phyloP scores from a whole-genome alignment of 1,140 invertebrate species.

The Carposina sasakii region DNA sequence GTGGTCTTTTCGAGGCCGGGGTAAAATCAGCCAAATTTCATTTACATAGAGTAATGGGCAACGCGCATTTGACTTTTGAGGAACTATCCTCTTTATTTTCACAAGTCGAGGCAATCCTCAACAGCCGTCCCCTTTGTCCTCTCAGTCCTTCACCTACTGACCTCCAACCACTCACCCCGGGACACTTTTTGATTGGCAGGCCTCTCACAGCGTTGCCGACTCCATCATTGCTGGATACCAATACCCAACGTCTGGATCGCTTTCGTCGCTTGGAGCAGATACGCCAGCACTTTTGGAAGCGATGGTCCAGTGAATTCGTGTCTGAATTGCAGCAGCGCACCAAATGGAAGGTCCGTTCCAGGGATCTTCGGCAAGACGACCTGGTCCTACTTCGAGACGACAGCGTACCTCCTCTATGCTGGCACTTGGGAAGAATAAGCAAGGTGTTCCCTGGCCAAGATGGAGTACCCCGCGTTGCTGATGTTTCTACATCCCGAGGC shows the following conservation, averaged over 20 bases:
- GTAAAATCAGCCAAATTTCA: conserved; percentile 47
- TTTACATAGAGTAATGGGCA: conserved; percentile 15
- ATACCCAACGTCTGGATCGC: background rate
- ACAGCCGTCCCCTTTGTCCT: conserved; percentile 3
- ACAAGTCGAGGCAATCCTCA: background rate
- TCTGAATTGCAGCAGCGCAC: background rate
- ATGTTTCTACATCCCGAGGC: background rate
- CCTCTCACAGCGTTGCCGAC: background rate
- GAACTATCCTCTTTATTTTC: conserved; percentile 6
- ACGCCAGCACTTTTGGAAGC: background rate
- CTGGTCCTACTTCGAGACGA: background rate
- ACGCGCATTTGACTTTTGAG: background rate
- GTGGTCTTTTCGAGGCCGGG: conserved; percentile 52
- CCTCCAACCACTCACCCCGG: background rate
- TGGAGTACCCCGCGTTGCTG: background rate
- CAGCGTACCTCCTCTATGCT: background rate
- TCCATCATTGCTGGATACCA: background rate
- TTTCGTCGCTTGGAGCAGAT: background rate
- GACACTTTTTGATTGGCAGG: conserved; percentile 3
- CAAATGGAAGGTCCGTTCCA: conserved; percentile 16
- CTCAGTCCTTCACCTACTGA: conserved; percentile 5
- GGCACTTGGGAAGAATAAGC: background rate
- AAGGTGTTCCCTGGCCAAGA: background rate
- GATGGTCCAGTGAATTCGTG: background rate
- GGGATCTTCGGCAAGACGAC: background rate